Percentiles rank a stretch among this genome's conserved stretches.
These are phyloP conservation scores for Archips xylosteana DNA, from an alignment of 2,888 invertebrate species.

Conservation along the genomic window DNA sequence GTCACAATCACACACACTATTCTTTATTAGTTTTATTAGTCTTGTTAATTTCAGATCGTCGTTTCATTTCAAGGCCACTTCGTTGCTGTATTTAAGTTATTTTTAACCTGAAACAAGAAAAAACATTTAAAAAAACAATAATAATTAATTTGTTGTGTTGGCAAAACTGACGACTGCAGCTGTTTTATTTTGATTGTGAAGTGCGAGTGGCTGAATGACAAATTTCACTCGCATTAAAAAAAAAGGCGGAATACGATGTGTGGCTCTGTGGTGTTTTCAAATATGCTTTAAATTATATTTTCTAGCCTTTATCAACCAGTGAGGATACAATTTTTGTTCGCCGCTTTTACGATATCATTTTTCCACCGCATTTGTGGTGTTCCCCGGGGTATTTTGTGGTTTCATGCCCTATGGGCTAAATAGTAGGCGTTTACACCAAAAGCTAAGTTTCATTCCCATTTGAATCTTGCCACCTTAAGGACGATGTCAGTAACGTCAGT, in stretches of 20 bases:
- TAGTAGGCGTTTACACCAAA: too few species aligned
- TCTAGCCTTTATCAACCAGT: too few species aligned
- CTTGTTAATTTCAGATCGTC: constrained; percentile 45
- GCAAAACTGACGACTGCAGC: neutral
- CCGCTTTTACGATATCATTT: too few species aligned
- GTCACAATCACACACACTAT: constrained; percentile 45
- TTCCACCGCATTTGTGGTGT: too few species aligned
- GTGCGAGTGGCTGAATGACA: constrained; percentile 7
- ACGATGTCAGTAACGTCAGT: too few species aligned
- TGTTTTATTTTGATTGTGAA: constrained; percentile 4
- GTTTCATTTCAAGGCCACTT: constrained; percentile 42
- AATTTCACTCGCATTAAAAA: neutral
- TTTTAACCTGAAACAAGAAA: constrained; percentile 48
- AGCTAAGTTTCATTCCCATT: too few species aligned
- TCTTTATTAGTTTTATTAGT: constrained; percentile 34
- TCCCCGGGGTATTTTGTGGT: too few species aligned
- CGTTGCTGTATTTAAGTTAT: constrained; percentile 48
- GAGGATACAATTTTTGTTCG: too few species aligned
- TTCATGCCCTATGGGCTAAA: too few species aligned
- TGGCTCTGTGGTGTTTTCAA: neutral
- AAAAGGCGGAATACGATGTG: neutral
- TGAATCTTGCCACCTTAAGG: too few species aligned
- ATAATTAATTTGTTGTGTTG: neutral
- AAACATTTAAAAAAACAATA: neutral
- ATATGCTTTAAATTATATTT: neutral